Percentiles rank a stretch among this genome's conserved stretches.
These are phyloP conservation scores for Drosophila lowei DNA, from an alignment of 1,140 invertebrate species.

Conservation along the genomic window DNA sequence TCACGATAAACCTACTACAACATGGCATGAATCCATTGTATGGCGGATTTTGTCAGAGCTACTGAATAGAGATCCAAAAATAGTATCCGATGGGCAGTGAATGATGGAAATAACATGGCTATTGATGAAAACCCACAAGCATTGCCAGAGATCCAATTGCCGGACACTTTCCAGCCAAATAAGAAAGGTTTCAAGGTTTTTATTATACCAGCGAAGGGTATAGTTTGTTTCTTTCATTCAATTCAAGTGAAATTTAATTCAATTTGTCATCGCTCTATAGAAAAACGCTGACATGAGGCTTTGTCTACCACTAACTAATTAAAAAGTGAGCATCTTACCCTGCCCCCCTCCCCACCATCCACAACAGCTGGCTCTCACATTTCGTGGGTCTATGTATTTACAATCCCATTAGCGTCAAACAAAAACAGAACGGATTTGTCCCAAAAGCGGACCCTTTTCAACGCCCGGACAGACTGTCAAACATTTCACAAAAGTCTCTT, in stretches of 20 bases:
- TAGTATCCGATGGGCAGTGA: no score
- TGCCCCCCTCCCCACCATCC: neutral
- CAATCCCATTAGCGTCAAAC: conserved; percentile 36
- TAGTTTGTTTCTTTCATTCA: no score
- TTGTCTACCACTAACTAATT: conserved; percentile 31
- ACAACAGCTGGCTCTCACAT: conserved; percentile 42
- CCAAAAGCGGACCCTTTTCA: conserved; percentile 63
- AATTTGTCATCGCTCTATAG: conserved; percentile 8
- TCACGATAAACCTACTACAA: conserved; percentile 4
- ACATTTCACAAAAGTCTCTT: conserved; percentile 32
- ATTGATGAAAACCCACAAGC: no score
- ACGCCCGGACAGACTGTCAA: conserved; percentile 64
- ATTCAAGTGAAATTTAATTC: conserved; percentile 12
- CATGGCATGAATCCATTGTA: neutral
- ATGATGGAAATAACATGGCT: no score
- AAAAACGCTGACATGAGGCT: neutral
- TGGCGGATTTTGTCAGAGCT: no score
- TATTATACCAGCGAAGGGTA: no score
- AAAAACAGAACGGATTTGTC: conserved; percentile 32
- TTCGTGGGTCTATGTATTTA: conserved; percentile 32
- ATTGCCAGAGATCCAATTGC: no score
- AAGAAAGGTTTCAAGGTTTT: no score
- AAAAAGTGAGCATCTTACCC: conserved; percentile 20
- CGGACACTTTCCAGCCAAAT: no score
- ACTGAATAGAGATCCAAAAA: no score